These are phyloP conservation scores for Molossus alvarezi DNA, from an alignment of 2,797 vertebrate genomes.

Conservation along the genomic window DNA sequence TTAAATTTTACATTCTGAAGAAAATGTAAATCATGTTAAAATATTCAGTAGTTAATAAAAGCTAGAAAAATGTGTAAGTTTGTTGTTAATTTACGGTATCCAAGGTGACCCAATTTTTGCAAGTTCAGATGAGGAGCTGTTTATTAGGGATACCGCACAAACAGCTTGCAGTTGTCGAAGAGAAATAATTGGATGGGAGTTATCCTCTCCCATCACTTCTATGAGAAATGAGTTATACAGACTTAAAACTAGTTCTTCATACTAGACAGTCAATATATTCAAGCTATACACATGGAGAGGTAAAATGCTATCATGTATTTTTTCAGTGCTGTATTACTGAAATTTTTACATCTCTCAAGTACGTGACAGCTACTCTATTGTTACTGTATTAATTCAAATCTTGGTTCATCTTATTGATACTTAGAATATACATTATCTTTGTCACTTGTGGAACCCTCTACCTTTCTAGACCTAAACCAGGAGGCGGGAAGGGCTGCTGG, in stretches of 20 bases:
- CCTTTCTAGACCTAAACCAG: not conserved
- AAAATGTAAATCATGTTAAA: not conserved
- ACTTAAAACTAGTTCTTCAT: slow-evolving; percentile 3
- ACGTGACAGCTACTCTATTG: not conserved
- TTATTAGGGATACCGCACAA: slow-evolving; percentile 23
- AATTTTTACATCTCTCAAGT: slow-evolving; percentile 53
- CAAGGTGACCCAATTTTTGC: slow-evolving; percentile 11
- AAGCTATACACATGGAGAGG: not conserved
- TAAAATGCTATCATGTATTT: not conserved
- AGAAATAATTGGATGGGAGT: slow-evolving; percentile 17
- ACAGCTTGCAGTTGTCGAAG: not conserved
- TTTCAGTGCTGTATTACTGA: not conserved
- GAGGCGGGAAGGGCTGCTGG: not conserved
- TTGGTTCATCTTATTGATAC: not conserved
- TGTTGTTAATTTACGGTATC: slow-evolving; percentile 46
- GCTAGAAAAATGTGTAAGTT: not conserved
- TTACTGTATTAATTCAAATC: not conserved
- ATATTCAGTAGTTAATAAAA: slow-evolving; percentile 57
- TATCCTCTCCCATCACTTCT: not conserved
- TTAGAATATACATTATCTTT: not conserved
- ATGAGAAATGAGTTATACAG: not conserved
- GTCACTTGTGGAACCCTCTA: not conserved
- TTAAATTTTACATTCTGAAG: not conserved
- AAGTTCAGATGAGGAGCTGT: not conserved
- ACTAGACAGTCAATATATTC: not conserved